Percentiles rank a stretch among this genome's conserved stretches.
Conservation (phyloP, 2,797 vertebrate species). For the Chaenodraco wilsoni region DNA sequence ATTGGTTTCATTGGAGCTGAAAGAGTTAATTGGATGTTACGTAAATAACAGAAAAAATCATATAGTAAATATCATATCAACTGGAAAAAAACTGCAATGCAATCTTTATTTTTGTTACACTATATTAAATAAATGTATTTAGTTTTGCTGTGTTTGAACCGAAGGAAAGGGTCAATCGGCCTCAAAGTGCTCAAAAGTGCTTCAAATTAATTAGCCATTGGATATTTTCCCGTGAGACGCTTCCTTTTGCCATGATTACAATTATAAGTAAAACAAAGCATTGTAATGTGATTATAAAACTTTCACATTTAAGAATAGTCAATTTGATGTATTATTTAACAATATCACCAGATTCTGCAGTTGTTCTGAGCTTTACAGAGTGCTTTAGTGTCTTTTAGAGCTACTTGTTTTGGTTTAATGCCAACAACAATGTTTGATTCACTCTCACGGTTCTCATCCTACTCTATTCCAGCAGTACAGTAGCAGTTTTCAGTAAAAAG, state of each 20-base stretch:
- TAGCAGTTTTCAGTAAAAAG: not conserved
- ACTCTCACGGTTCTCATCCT: not conserved
- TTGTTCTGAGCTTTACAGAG: not conserved
- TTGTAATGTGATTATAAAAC: not conserved
- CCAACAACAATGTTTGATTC: not conserved
- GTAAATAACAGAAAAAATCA: not conserved
- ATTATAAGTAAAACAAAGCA: slow-evolving; percentile 3
- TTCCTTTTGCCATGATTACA: not conserved
- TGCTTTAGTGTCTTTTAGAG: too few relatives aligned
- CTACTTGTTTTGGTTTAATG: not conserved
- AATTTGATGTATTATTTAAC: not conserved
- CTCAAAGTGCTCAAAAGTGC: not conserved
- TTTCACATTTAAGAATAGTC: not conserved
- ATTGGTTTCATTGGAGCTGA: slow-evolving; percentile 1
- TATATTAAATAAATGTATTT: slow-evolving; percentile 1
- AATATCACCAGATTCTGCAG: not conserved
- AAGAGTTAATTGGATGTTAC: not conserved
- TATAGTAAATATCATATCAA: not conserved
- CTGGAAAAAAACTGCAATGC: not conserved
- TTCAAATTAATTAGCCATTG: slow-evolving; percentile 22
- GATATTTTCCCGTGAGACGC: slow-evolving; percentile 18
- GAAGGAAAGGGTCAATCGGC: slow-evolving; percentile 23
- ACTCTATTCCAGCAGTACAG: not conserved
- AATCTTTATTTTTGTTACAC: not conserved
- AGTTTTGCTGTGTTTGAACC: slow-evolving; percentile 2